Base-by-base conservation (phyloP, 1,140 invertebrate species). In the Lineus longissimus region DNA sequence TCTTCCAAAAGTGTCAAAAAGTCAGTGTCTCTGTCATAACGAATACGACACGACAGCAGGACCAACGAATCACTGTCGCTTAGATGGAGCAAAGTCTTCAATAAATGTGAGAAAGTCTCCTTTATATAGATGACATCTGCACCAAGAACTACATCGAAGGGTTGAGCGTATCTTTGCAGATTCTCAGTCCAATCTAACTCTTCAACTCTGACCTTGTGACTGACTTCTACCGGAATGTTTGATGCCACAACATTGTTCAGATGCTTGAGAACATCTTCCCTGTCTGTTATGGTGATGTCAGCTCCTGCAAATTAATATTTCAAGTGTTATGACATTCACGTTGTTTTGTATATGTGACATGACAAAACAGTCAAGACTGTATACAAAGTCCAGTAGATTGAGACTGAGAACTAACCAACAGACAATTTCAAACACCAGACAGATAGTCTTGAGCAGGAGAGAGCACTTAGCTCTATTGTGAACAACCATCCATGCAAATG, bases 51-150 rank as follows among this genome's bases (percentile, higher is more conserved):
- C 2, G 77, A 79, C 17, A 81, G 55, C 9, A 75, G 63, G 33
- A 79, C 60, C n/a, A 63, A 23, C 1, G 73, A 75, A 9, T 71
- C 58, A 61, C 62, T 64, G 23, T 63, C 51, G 55, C 71, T 69
- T 13, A 79, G 58, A 25, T 76, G 67, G 13, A 59, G 29, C 22
- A 81, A 55, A n/a, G 77, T 79, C 11, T 58, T 70, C 43, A 78
- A 41, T 22, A 81, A 67, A 63, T 73, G 72, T 13, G 65, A 40
- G 65, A 81, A 81, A 15, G 76, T 72, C 11, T 78, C 76, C 65
- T 81, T 74, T 33, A 81, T 75, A 57, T 81, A 81, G 19, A 81
- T 72, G n/a, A 81, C 74, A 61, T 81, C 79, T 43, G 79, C 76
- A 11, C 77, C 79, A n/a, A 81, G 30, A 41, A 81, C 70, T 13